Conservation (phyloP, 2,888 invertebrate genomes). For the Caenorhabditis japonica region DNA sequence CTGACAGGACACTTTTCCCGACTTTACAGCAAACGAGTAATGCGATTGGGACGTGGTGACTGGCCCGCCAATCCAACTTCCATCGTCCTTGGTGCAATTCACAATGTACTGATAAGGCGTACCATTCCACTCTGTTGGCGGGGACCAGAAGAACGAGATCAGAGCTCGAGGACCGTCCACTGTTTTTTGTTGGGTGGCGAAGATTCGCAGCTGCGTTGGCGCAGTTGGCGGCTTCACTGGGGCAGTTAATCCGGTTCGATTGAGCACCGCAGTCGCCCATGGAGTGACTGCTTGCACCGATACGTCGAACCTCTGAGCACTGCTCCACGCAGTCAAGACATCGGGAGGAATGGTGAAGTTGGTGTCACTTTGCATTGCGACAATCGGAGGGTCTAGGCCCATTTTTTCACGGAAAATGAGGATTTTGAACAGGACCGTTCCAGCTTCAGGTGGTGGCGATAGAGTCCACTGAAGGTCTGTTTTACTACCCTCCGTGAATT, state of each 20-base stretch:
- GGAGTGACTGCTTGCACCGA: constrained; percentile 69
- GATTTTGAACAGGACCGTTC: constrained; percentile 48
- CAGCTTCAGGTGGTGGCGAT: constrained; percentile 54
- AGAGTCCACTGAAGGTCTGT: constrained; percentile 64
- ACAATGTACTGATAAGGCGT: constrained; percentile 70
- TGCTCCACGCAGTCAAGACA: constrained; percentile 69
- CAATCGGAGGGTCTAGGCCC: constrained; percentile 47
- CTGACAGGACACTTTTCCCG: constrained; percentile 73
- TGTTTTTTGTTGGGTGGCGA: constrained; percentile 75
- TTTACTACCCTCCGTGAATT: constrained; percentile 57
- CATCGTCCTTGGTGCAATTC: constrained; percentile 72
- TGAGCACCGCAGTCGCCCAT: constrained; percentile 65
- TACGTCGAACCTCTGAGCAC: constrained; percentile 74
- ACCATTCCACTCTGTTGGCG: constrained; percentile 75
- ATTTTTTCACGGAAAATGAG: constrained; percentile 57
- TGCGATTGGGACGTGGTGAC: constrained; percentile 66
- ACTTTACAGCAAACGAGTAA: constrained; percentile 74
- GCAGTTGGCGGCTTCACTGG: constrained; percentile 74
- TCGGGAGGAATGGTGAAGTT: constrained; percentile 62
- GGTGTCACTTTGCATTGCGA: constrained; percentile 58
- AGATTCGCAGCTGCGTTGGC: constrained; percentile 69
- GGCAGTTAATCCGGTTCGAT: constrained; percentile 70
- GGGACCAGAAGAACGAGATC: constrained; percentile 75
- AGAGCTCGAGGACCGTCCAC: constrained; percentile 76
- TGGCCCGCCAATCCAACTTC: constrained; percentile 56